These are phyloP conservation scores for Micromesistius poutassou DNA, from an alignment of 2,797 vertebrate genomes.

Conservation along the genomic window DNA sequence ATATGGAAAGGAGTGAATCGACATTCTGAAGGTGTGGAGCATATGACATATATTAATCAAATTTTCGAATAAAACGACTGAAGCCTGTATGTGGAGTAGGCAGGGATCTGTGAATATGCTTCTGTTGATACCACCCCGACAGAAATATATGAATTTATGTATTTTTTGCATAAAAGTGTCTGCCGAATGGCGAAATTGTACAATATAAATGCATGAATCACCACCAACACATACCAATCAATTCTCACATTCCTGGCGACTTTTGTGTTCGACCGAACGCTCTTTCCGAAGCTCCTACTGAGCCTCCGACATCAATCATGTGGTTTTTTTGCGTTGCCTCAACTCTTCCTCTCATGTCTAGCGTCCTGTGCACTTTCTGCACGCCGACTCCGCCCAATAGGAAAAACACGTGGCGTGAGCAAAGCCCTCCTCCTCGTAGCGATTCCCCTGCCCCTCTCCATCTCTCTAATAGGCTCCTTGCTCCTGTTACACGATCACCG, in stretches of 20 bases:
- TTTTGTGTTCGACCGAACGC: not conserved
- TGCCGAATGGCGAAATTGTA: not conserved
- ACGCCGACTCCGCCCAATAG: constrained; percentile 43
- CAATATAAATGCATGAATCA: not conserved
- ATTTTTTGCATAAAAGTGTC: not conserved
- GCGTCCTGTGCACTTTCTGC: not conserved
- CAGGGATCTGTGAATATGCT: not conserved
- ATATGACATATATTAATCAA: constrained; percentile 1
- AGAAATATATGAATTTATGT: not conserved
- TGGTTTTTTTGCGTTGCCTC: not conserved
- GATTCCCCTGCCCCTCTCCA: constrained; percentile 58
- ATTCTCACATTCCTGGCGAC: not conserved
- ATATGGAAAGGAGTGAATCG: constrained; percentile 44
- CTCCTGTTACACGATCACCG: constrained; percentile 67
- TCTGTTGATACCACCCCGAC: not conserved
- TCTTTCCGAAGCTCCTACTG: not conserved
- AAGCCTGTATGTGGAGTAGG: constrained; percentile 18
- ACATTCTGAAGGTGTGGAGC: constrained; percentile 40
- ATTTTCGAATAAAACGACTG: constrained; percentile 9
- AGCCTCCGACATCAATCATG: not conserved
- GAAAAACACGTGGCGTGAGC: constrained; percentile 57
- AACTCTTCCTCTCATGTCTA: not conserved
- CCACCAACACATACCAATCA: not conserved
- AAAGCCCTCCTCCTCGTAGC: constrained; percentile 37
- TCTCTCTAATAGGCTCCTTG: constrained; percentile 68